A percentile compares a stretch with the other conserved stretches of the same genome.
Evolutionary conservation across 1,140 invertebrate species (phyloP).

Genomic region (Drosophila grimshawi): DNA sequence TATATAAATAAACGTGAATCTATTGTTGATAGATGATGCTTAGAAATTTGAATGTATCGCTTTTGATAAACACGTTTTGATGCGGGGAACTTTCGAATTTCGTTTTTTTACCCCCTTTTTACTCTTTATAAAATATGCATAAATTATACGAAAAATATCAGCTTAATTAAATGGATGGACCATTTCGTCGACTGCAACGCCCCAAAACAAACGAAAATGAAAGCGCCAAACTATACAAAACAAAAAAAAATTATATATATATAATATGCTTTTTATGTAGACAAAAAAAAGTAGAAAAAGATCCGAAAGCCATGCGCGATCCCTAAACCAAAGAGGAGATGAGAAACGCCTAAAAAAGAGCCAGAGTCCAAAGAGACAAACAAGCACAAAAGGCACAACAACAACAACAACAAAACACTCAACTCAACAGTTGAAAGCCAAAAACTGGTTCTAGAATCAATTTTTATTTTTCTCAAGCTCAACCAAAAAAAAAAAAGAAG

Average conservation of each 20-base stretch:
- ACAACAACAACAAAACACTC: conserved; percentile 17
- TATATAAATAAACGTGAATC: conserved; percentile 40
- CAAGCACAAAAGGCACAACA: conserved; percentile 42
- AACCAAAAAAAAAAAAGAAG: conserved; percentile 47
- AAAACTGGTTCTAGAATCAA: conserved; percentile 78
- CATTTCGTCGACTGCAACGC: conserved; percentile 28
- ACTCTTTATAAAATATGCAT: conserved; percentile 28
- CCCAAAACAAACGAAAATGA: conserved; percentile 64
- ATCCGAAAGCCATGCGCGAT: conserved; percentile 40
- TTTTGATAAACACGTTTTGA: conserved; percentile 39
- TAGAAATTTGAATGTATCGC: conserved; percentile 40
- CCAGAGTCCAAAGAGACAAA: conserved; percentile 39
- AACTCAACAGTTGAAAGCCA: conserved; percentile 42
- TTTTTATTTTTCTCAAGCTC: conserved; percentile 77
- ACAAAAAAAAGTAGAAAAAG: conserved; percentile 12
- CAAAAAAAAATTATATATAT: conserved; percentile 26
- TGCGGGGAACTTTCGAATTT: conserved; percentile 50
- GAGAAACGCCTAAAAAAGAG: conserved; percentile 64
- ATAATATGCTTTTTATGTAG: conserved; percentile 25
- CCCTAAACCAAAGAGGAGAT: conserved; percentile 34
- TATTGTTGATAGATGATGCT: conserved; percentile 26
- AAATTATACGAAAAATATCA: conserved; percentile 63
- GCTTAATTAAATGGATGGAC: conserved; percentile 52
- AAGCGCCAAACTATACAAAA: conserved; percentile 33
- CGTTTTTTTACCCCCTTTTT: conserved; percentile 3